A percentile compares a stretch with the other conserved stretches of the same genome.
Evolutionary conservation across 2,113 vertebrate genomes (phyloP).

Genomic region (Otocyon megalotis): DNA sequence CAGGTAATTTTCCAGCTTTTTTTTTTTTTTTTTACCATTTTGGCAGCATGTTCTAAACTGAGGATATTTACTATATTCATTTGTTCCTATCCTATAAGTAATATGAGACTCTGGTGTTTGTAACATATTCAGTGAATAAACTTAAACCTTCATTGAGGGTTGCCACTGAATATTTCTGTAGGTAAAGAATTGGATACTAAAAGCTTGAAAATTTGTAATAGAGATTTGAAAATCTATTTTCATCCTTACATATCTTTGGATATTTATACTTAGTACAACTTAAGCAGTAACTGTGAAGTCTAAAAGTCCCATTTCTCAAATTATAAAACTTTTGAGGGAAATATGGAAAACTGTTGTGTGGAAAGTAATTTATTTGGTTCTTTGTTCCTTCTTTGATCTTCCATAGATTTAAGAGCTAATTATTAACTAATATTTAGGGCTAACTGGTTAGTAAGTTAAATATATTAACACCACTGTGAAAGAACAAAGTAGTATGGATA

Average conservation of each 20-base stretch:
- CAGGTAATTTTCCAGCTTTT: neutral
- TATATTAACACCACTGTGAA: neutral
- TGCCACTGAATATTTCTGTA: neutral
- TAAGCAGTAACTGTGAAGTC: slow-evolving; percentile 6
- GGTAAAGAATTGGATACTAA: slow-evolving; percentile 17
- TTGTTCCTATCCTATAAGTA: slow-evolving; percentile 19
- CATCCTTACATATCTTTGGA: neutral
- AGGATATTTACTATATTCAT: neutral
- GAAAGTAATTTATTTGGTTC: neutral
- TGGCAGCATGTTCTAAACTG: slow-evolving; percentile 5
- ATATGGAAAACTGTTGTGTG: neutral
- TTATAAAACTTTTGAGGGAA: slow-evolving; percentile 6
- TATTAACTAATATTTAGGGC: slow-evolving; percentile 38
- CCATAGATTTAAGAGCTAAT: neutral
- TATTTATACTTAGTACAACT: slow-evolving; percentile 43
- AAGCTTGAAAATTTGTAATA: slow-evolving; percentile 48
- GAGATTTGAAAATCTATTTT: slow-evolving; percentile 51
- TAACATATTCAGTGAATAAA: neutral
- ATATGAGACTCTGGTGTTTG: neutral
- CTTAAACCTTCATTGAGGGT: neutral
- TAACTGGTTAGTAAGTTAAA: slow-evolving; percentile 64
- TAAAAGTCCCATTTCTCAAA: neutral
- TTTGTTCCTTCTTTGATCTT: slow-evolving; percentile 9
- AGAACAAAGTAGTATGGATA: neutral
- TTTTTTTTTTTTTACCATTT: neutral